These are phyloP conservation scores for Acipenser ruthenus DNA, from an alignment of 2,797 vertebrate genomes.

Conservation along the genomic window DNA sequence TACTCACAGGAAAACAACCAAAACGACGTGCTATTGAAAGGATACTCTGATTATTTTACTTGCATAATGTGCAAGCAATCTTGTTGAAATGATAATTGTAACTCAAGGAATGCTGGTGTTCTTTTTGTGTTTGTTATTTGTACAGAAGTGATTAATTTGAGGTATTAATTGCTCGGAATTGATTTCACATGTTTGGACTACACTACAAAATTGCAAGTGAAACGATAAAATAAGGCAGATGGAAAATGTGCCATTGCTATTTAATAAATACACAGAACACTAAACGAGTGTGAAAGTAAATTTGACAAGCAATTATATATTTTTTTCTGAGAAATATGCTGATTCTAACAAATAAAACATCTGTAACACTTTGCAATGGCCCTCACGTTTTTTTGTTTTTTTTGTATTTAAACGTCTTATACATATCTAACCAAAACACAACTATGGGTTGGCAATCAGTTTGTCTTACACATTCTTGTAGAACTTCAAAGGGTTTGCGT, in stretches of 20 bases:
- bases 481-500: too few species aligned
- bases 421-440: too few species aligned
- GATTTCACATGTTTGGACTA: constrained; percentile 22
- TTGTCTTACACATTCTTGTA: too few species aligned
- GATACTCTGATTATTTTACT: constrained; percentile 13
- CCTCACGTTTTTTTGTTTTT: too few species aligned
- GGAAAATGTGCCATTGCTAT: background rate
- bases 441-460: too few species aligned
- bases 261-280: too few species aligned
- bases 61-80: constrained; percentile 13
- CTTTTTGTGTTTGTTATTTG: constrained; percentile 17
- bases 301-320: too few species aligned
- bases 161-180: constrained; percentile 21
- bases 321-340: too few species aligned
- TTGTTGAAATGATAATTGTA: constrained; percentile 10
- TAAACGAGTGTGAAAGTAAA: too few species aligned
- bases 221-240: background rate
- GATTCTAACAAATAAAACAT: too few species aligned
- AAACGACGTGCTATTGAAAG: background rate
- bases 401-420: too few species aligned
- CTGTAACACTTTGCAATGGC: too few species aligned
- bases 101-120: constrained; percentile 11
- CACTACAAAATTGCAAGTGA: constrained; percentile 5
- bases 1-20: background rate
- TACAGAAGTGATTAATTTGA: constrained; percentile 19